Percentiles rank a stretch among this genome's conserved stretches.
Evolutionary conservation across 23 tunicate genomes (phyloP).

Genomic region (Aplidium turbinatum): DNA sequence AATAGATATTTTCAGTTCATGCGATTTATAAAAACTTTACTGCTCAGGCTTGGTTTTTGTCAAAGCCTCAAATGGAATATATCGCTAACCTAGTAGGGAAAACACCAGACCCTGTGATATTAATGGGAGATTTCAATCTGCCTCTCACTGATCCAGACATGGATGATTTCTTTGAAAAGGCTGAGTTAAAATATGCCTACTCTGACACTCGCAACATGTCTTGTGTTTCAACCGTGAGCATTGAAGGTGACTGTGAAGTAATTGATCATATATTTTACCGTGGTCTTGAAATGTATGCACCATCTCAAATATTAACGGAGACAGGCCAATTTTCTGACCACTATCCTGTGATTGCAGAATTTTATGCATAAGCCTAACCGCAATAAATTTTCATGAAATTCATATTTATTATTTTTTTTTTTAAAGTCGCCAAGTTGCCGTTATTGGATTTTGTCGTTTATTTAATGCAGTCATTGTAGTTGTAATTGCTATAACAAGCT

Average conservation of each 20-base stretch:
- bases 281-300: background rate
- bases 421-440: too few relatives aligned
- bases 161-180: background rate
- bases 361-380: too few relatives aligned
- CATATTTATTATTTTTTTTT: too few relatives aligned
- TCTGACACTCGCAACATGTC: background rate
- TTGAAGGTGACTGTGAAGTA: background rate
- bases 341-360: constrained; percentile 23
- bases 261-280: constrained; percentile 22
- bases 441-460: too few relatives aligned
- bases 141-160: background rate
- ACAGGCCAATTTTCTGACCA: constrained; percentile 14
- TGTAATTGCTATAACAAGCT: too few relatives aligned
- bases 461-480: too few relatives aligned
- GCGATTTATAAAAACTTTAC: background rate
- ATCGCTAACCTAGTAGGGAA: background rate
- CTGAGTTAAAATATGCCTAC: background rate
- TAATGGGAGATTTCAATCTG: constrained; percentile 15
- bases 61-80: background rate
- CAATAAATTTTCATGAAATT: too few relatives aligned
- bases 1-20: background rate
- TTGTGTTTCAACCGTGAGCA: background rate
- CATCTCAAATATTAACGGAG: background rate
- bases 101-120: constrained; percentile 20
- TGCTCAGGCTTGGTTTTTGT: background rate